Evolutionary conservation across 2,797 vertebrate genomes (phyloP).

Genomic region (Lithobates pipiens): DNA sequence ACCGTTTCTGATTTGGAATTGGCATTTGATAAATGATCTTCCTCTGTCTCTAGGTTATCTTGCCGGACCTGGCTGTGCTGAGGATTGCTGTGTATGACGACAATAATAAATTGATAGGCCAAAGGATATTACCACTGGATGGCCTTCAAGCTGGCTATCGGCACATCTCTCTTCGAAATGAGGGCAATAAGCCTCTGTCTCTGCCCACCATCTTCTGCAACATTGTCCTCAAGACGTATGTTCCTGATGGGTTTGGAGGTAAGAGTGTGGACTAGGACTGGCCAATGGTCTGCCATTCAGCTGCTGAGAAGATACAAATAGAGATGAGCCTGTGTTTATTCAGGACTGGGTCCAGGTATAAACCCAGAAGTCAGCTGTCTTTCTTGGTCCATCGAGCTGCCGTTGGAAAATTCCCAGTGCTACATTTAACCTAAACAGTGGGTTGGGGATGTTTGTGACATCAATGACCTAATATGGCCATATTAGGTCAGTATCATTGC

Average conservation of each 20-base stretch:
- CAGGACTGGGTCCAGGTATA: too few species aligned
- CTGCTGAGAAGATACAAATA: background rate
- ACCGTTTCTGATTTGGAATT: background rate
- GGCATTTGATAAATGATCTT: background rate
- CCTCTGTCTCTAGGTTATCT: constrained; percentile 84
- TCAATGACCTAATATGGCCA: too few species aligned
- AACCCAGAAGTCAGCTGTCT: too few species aligned
- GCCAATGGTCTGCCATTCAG: background rate
- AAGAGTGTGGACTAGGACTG: constrained; percentile 62
- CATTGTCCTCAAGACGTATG: constrained; percentile 98
- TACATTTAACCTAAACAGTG: too few species aligned
- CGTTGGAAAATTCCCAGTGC: too few species aligned
- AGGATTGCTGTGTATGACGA: constrained; percentile 97
- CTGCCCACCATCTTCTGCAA: constrained; percentile 98
- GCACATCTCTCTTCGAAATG: constrained; percentile 96
- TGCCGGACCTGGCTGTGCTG: constrained; percentile 95
- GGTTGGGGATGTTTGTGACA: too few species aligned
- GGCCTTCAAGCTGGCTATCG: constrained; percentile 97
- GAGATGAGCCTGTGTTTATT: too few species aligned
- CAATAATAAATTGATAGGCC: constrained; percentile 96
- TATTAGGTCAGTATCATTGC: too few species aligned
- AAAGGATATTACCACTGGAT: constrained; percentile 94
- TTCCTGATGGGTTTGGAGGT: constrained; percentile 98
- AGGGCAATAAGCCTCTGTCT: constrained; percentile 97
- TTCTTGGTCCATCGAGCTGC: too few species aligned